Percentiles rank a stretch among this genome's conserved stretches.
Evolutionary conservation across 2,888 invertebrate species (phyloP).

Genomic region (Idaea straminata): DNA sequence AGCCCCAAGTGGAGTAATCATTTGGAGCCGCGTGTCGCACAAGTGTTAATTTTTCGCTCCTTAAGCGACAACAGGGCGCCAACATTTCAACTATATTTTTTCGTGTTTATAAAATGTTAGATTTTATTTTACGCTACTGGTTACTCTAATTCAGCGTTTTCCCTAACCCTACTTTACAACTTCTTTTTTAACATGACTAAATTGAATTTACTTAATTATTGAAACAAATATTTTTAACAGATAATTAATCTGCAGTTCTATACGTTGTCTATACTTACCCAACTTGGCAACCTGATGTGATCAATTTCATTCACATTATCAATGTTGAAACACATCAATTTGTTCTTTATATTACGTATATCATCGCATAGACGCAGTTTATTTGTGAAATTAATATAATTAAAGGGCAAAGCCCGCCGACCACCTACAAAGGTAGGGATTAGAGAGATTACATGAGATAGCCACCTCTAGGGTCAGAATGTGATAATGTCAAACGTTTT

Average conservation of each 20-base stretch:
- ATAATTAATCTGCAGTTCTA: too few species aligned
- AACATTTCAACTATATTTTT: constrained; percentile 17
- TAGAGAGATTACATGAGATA: constrained; percentile 13
- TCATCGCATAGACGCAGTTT: constrained; percentile 25
- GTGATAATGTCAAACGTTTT: constrained; percentile 12
- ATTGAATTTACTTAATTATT: too few species aligned
- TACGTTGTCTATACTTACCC: too few species aligned
- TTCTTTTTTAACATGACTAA: too few species aligned
- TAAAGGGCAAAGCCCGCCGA: constrained; percentile 33
- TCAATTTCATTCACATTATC: too few species aligned
- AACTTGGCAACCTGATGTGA: too few species aligned
- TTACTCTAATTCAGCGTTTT: too few species aligned
- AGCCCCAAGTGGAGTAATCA: constrained; percentile 45
- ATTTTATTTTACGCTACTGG: not conserved
- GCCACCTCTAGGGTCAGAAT: not conserved
- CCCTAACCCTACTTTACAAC: too few species aligned
- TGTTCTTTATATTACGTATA: too few species aligned
- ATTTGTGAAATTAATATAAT: constrained; percentile 45
- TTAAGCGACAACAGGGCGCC: constrained; percentile 19
- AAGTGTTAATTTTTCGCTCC: constrained; percentile 44
- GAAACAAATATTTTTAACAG: too few species aligned
- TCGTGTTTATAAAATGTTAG: not conserved
- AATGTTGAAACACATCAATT: not conserved
- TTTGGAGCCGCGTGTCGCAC: constrained; percentile 24
- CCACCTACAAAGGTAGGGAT: constrained; percentile 43